A percentile compares a stretch with the other conserved stretches of the same genome.
Evolutionary conservation across 2,888 invertebrate species (phyloP).

Genomic region (Sphecodes monilicornis): DNA sequence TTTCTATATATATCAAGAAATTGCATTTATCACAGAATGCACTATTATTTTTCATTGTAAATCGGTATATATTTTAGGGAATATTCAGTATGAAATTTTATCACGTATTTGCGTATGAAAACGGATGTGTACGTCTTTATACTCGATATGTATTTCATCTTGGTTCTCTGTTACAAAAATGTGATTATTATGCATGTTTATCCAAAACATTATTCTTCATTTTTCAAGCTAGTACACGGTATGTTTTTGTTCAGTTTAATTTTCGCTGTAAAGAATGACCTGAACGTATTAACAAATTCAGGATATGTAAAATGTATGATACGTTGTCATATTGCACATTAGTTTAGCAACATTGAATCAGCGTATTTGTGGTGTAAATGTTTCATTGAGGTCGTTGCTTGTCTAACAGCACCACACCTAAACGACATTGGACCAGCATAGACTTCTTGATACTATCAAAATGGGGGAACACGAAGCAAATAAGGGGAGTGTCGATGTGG

Average conservation of each 20-base stretch:
- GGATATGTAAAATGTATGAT: constrained; percentile 9
- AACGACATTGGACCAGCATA: background rate
- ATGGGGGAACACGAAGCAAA: background rate
- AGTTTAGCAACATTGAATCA: constrained; percentile 17
- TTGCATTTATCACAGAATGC: constrained; percentile 6
- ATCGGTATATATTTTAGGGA: background rate
- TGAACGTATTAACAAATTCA: constrained; percentile 14
- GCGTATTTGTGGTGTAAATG: constrained; percentile 10
- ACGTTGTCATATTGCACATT: constrained; percentile 31
- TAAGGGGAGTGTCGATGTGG: too few species aligned
- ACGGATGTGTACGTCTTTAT: constrained; percentile 9
- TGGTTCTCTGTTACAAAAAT: background rate
- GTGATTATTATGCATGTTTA: background rate
- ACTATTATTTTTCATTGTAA: constrained; percentile 15
- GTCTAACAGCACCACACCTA: background rate
- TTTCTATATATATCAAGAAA: constrained; percentile 1
- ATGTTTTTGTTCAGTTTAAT: constrained; percentile 30
- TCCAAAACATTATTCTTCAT: constrained; percentile 6
- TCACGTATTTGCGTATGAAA: constrained; percentile 15
- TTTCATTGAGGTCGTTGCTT: background rate
- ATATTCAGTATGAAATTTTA: constrained; percentile 32
- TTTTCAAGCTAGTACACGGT: constrained; percentile 3
- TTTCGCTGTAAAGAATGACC: background rate
- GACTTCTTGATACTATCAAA: background rate
- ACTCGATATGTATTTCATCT: background rate